Conservation (phyloP, 2,113 vertebrate species). For the Zingel zingel region DNA sequence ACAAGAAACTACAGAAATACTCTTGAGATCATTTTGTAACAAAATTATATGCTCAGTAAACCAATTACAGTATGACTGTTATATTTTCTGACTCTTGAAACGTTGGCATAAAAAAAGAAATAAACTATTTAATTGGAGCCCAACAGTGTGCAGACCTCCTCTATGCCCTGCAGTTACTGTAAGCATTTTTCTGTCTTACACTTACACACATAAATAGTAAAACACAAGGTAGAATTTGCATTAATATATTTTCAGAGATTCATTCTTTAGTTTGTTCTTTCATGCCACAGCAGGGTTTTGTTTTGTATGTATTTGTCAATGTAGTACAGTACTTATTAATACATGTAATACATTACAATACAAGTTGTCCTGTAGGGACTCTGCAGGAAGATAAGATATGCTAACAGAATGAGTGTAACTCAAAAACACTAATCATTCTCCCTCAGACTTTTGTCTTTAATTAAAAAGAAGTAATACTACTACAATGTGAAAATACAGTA, state of each 20-base stretch:
- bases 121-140: too few relatives aligned
- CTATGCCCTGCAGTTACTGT: too few relatives aligned
- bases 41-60: slow-evolving; percentile 30
- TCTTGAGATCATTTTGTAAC: neutral
- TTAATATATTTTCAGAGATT: neutral
- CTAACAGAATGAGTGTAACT: neutral
- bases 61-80: neutral
- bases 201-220: neutral
- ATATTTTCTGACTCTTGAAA: neutral
- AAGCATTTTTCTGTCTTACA: too few relatives aligned
- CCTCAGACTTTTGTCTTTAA: neutral
- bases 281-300: neutral
- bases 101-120: too few relatives aligned
- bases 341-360: neutral
- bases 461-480: too few relatives aligned
- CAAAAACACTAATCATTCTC: neutral
- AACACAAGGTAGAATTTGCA: neutral
- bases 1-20: slow-evolving; percentile 3
- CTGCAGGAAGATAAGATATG: neutral
- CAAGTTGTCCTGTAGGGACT: neutral
- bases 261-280: neutral
- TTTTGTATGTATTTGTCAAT: neutral
- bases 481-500: neutral
- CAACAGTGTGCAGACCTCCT: too few relatives aligned
- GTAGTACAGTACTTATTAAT: neutral